Conservation (phyloP, 2,113 vertebrate genomes). For the Anolis carolinensis region DNA sequence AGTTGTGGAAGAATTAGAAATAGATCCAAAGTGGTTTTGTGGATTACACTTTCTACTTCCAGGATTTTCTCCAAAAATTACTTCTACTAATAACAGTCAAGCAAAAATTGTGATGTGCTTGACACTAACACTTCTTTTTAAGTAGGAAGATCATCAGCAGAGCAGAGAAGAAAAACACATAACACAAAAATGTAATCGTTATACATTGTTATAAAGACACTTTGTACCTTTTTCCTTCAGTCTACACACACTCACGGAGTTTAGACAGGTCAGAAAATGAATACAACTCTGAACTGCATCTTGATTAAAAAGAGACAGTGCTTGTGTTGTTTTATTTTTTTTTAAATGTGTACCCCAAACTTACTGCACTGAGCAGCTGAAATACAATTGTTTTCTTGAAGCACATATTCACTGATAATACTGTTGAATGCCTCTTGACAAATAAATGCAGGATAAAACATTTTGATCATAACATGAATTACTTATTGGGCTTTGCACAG, state of each 20-base stretch:
- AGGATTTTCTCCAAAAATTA: background rate
- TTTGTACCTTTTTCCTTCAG: background rate
- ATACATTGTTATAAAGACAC: no score
- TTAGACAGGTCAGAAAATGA: background rate
- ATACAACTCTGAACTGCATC: background rate
- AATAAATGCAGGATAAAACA: background rate
- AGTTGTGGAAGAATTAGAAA: conserved; percentile 17
- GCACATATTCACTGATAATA: background rate
- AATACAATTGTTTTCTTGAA: background rate
- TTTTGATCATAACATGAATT: background rate
- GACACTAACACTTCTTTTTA: background rate
- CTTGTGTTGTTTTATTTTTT: background rate
- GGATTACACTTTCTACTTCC: background rate
- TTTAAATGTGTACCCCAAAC: background rate
- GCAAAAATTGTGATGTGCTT: background rate
- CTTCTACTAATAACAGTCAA: background rate
- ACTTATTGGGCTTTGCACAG: no score
- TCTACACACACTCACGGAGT: background rate
- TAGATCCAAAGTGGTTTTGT: background rate
- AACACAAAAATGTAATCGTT: background rate
- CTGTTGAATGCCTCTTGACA: background rate
- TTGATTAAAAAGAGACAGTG: background rate
- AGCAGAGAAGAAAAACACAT: background rate
- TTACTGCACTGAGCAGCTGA: background rate
- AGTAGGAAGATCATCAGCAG: background rate